A percentile compares a stretch with the other conserved stretches of the same genome.
Evolutionary conservation across 2,113 vertebrate genomes (phyloP).

Genomic region (Anolis carolinensis): DNA sequence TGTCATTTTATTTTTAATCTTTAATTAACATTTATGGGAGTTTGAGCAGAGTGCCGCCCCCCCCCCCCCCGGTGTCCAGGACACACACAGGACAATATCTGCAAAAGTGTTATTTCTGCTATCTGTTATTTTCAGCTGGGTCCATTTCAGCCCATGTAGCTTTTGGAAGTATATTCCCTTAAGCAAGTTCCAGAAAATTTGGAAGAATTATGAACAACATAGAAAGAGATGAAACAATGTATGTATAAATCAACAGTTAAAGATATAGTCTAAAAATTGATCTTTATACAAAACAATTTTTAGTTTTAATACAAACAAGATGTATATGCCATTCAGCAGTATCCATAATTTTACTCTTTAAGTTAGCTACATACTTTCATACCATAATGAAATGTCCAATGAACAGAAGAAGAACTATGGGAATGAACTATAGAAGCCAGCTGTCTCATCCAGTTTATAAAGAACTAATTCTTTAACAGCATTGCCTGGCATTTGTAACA

Average conservation of each 20-base stretch:
- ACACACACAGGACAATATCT: too few relatives aligned
- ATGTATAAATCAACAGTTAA: slow-evolving; percentile 20
- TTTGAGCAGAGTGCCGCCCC: too few relatives aligned
- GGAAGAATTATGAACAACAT: neutral
- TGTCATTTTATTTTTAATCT: too few relatives aligned
- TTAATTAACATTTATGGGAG: too few relatives aligned
- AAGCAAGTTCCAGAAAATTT: neutral
- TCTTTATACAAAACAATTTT: neutral
- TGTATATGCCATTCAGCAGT: neutral
- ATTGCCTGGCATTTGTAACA: slow-evolving; percentile 26
- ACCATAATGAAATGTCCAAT: neutral
- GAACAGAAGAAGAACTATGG: neutral
- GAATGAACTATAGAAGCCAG: slow-evolving; percentile 44
- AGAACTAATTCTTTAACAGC: slow-evolving; percentile 40
- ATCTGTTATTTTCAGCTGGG: neutral
- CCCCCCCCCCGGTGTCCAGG: too few relatives aligned
- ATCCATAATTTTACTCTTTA: neutral
- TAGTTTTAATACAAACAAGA: neutral
- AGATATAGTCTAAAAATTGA: neutral
- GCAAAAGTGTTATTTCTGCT: neutral
- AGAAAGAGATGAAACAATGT: slow-evolving; percentile 3
- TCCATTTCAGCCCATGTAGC: neutral
- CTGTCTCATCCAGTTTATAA: slow-evolving; percentile 30
- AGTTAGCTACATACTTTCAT: neutral
- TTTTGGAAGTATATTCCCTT: neutral